Conservation (phyloP, 1,140 invertebrate genomes). For the Aphelinus certus region DNA sequence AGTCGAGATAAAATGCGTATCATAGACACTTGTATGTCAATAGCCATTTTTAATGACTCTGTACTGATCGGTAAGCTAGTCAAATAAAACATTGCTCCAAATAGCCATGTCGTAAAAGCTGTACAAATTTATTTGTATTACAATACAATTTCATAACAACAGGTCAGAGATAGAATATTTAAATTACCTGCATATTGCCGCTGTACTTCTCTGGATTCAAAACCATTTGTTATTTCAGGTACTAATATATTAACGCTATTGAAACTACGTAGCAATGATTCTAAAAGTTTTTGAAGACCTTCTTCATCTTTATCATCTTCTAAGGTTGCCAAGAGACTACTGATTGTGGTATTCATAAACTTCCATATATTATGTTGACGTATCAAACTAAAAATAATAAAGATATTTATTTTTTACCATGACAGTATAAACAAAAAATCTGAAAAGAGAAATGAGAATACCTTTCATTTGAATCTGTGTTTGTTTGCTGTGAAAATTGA, state of each 20-base stretch:
- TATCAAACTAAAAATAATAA: constrained; percentile 32
- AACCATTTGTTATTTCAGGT: constrained; percentile 44
- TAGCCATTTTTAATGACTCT: constrained; percentile 46
- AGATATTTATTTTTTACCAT: neutral
- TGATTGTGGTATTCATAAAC: constrained; percentile 52
- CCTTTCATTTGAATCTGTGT: constrained; percentile 10
- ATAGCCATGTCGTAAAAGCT: constrained; percentile 61
- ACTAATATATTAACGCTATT: constrained; percentile 54
- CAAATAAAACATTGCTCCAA: constrained; percentile 58
- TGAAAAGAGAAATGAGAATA: constrained; percentile 4
- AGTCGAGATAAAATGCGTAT: constrained; percentile 54
- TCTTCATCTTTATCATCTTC: constrained; percentile 45
- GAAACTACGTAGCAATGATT: constrained; percentile 50
- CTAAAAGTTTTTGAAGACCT: constrained; percentile 48
- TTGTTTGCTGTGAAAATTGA: neutral
- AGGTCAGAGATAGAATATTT: neutral
- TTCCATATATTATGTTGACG: constrained; percentile 51
- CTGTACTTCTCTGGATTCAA: constrained; percentile 41
- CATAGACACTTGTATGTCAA: constrained; percentile 58
- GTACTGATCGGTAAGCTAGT: constrained; percentile 47
- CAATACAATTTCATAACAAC: neutral
- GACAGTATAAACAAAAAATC: neutral
- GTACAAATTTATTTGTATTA: constrained; percentile 28
- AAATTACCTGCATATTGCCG: constrained; percentile 50
- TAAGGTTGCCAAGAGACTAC: constrained; percentile 51